A percentile compares a stretch with the other conserved stretches of the same genome.
Conservation (phyloP, 2,888 invertebrate genomes). For the Chrysolina americana region DNA sequence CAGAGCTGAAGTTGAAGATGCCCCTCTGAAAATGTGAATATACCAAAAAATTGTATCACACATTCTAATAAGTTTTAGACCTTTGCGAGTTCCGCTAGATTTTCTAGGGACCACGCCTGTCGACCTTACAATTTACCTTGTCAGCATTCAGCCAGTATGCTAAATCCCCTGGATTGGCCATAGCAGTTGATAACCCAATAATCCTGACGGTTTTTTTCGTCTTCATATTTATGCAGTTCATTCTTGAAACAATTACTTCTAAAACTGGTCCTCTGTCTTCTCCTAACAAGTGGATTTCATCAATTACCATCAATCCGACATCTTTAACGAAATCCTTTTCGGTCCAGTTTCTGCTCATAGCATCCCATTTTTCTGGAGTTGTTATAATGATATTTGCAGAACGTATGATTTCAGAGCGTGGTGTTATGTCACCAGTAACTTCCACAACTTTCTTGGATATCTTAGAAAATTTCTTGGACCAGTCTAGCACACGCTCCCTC, state of each 20-base stretch:
- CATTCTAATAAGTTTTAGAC: too few species aligned
- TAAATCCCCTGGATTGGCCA: slow-evolving; percentile 97
- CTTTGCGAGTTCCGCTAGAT: not conserved
- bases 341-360: slow-evolving; percentile 98
- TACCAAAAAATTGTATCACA: not conserved
- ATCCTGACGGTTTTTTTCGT: slow-evolving; percentile 88
- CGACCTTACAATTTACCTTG: slow-evolving; percentile 59
- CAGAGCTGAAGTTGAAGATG: slow-evolving; percentile 96
- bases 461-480: slow-evolving; percentile 84
- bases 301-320: slow-evolving; percentile 94
- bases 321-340: slow-evolving; percentile 94
- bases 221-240: slow-evolving; percentile 95
- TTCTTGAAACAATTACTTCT: slow-evolving; percentile 98
- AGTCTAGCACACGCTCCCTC: slow-evolving; percentile 95
- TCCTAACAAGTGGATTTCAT: slow-evolving; percentile 97
- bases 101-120: not conserved
- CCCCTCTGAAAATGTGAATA: slow-evolving; percentile 76
- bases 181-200: slow-evolving; percentile 95
- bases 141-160: slow-evolving; percentile 97
- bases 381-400: slow-evolving; percentile 95
- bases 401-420: slow-evolving; percentile 87
- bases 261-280: slow-evolving; percentile 91
- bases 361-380: slow-evolving; percentile 99
- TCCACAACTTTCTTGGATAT: slow-evolving; percentile 91
- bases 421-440: slow-evolving; percentile 93